Conservation (phyloP, 2,888 invertebrate genomes). For the Ariolimax columbianus region DNA sequence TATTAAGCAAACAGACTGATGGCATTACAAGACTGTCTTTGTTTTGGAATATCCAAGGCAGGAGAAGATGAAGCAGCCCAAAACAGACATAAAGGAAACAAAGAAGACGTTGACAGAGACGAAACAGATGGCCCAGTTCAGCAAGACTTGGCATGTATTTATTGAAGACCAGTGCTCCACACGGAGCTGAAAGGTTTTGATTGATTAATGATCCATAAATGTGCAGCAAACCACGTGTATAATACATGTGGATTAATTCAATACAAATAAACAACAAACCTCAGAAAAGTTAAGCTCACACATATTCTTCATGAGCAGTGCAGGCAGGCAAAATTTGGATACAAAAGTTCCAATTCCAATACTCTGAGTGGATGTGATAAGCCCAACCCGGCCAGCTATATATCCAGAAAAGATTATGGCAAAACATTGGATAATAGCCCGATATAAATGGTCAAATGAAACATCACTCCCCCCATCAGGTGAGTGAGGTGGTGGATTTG, state of each 20-base stretch:
- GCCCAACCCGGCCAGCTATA: slow-evolving; percentile 73
- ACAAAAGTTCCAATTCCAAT: slow-evolving; percentile 92
- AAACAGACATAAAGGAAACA: no score
- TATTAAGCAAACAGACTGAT: no score
- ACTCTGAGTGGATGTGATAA: slow-evolving; percentile 70
- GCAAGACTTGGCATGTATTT: no score
- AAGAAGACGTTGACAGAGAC: no score
- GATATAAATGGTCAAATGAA: slow-evolving; percentile 87
- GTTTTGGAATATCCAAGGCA: no score
- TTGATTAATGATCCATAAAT: no score
- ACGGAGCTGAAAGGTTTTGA: no score
- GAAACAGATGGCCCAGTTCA: no score
- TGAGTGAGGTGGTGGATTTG: background rate
- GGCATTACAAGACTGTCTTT: no score
- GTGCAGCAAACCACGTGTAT: background rate
- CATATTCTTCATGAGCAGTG: slow-evolving; percentile 92
- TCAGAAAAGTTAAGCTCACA: slow-evolving; percentile 85
- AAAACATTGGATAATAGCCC: slow-evolving; percentile 94
- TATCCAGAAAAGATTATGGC: slow-evolving; percentile 80
- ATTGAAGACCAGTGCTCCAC: no score
- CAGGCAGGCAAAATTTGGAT: slow-evolving; percentile 94
- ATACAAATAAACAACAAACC: slow-evolving; percentile 38
- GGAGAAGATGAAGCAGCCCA: no score
- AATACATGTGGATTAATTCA: background rate
- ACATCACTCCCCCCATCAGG: slow-evolving; percentile 44